Base-by-base conservation (phyloP, 2,797 vertebrate genomes). In the Nyctalus aviator region DNA sequence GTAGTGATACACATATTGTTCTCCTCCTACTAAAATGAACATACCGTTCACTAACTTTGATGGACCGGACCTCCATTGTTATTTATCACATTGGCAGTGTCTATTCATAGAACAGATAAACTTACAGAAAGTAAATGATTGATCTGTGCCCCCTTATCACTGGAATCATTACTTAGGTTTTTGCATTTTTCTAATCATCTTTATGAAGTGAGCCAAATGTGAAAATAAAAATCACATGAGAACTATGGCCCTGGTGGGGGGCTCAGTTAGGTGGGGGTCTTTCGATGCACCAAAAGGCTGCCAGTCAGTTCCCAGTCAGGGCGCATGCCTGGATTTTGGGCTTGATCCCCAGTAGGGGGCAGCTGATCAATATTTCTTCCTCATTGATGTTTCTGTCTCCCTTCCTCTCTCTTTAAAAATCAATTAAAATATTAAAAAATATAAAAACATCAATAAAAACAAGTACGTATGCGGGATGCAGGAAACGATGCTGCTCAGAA, bases 401-500 rank as follows among this genome's bases (percentile, higher is more conserved):
- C 37, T 71, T 57, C 55, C 37, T 44, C 37, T 72, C 23, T 15
- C 71, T 30, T 44, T 30, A 62, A 62, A 46, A 73, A 10, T 46
- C 69, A 72, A 46, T 46, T 62, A 62, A 62, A 62, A 55, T 55
- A 23, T 55, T 55, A 21, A 59, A 59, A 57, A 23, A 23, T 59
- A 59, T 59, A 46, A 44, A 73, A 73, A 8, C 25, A 73, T 30
- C 15, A 32, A 32, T 18, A 35, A 68, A 68, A 68, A 46, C 41
- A 30, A 44, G 30, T 8, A 64, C 25, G 5, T 73, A 46, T 4
- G 4, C 30, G 14, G 71, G 25, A 17, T 73, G 71, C 25, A 30
- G 14, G 66, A 14, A 27, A 27, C 0, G 27, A 2, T 11, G 12
- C 3, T 23, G 15, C 44, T 37, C 10, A n/a, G 30, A 35, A 2